A percentile compares a stretch with the other conserved stretches of the same genome.
phyloP scores from a whole-genome alignment of 2,888 invertebrate genomes.

The Ephialtes manifestator region DNA sequence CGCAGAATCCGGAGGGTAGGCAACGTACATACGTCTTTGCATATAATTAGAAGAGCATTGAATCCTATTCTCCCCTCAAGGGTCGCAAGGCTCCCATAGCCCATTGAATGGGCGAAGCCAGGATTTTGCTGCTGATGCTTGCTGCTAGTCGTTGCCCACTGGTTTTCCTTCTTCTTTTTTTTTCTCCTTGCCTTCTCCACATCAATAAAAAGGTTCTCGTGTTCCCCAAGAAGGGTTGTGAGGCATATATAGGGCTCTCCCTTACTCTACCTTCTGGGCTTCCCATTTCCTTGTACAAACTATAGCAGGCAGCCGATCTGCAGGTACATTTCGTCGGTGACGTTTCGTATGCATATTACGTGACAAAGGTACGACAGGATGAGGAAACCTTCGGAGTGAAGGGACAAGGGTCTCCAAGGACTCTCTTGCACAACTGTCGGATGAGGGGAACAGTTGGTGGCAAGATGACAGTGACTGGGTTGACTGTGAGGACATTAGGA shows the following conservation, averaged over 20 bases:
- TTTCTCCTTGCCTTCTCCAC: conserved; percentile 30
- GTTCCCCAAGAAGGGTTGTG: conserved; percentile 73
- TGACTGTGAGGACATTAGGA: not conserved
- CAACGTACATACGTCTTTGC: conserved; percentile 82
- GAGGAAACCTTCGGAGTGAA: conserved; percentile 34
- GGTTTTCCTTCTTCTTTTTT: conserved; percentile 34
- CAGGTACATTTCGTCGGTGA: conserved; percentile 78
- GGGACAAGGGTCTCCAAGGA: conserved; percentile 10
- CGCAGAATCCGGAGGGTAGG: conserved; percentile 65
- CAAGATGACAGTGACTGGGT: not conserved
- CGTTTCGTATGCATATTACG: conserved; percentile 81
- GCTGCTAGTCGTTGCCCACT: conserved; percentile 26
- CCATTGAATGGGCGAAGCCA: conserved; percentile 76
- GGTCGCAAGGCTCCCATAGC: conserved; percentile 40
- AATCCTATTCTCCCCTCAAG: conserved; percentile 74
- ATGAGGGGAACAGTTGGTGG: not conserved
- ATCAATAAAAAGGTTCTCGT: conserved; percentile 71
- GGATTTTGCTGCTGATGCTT: conserved; percentile 45
- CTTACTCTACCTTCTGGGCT: conserved; percentile 46
- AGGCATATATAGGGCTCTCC: conserved; percentile 29
- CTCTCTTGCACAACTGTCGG: not conserved
- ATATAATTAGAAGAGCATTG: conserved; percentile 85
- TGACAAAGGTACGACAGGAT: conserved; percentile 74
- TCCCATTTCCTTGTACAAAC: conserved; percentile 63
- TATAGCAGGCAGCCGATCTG: conserved; percentile 75